These are phyloP conservation scores for Baccha elongata DNA, from an alignment of 2,888 invertebrate genomes.

Conservation along the genomic window DNA sequence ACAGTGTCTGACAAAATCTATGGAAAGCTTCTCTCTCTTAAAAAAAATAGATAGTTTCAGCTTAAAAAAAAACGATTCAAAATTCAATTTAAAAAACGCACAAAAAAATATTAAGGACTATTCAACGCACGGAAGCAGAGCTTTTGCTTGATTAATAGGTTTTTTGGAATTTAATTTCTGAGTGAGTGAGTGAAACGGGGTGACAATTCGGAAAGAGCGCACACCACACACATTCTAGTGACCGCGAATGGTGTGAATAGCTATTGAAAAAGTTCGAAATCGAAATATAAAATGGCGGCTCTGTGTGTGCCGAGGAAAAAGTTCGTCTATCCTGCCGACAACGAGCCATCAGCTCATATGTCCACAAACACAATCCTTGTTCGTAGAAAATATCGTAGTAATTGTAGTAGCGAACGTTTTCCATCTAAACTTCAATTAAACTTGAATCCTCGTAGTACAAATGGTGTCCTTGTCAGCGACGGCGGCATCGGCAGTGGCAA, in stretches of 20 bases:
- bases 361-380: constrained; percentile 61
- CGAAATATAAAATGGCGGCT: constrained; percentile 72
- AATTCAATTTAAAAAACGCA: constrained; percentile 17
- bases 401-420: constrained; percentile 70
- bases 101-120: constrained; percentile 20
- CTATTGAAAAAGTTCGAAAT: constrained; percentile 63
- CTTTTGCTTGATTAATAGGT: constrained; percentile 55
- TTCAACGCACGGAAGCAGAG: constrained; percentile 30
- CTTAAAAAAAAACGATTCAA: constrained; percentile 6
- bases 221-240: constrained; percentile 40
- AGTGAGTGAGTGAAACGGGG: constrained; percentile 34
- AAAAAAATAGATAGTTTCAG: constrained; percentile 22
- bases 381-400: constrained; percentile 70
- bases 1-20: constrained; percentile 65
- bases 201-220: constrained; percentile 39
- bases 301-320: constrained; percentile 55
- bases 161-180: constrained; percentile 12
- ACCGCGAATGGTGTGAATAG: constrained; percentile 68
- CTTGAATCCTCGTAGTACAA: constrained; percentile 71
- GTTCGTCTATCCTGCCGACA: constrained; percentile 61
- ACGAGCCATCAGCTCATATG: constrained; percentile 46
- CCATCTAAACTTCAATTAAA: constrained; percentile 72
- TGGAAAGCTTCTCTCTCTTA: constrained; percentile 55
- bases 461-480: constrained; percentile 66
- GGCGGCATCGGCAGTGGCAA: constrained; percentile 20